phyloP scores from a whole-genome alignment of 2,888 invertebrate species.

The Teinopalpus imperialis region DNA sequence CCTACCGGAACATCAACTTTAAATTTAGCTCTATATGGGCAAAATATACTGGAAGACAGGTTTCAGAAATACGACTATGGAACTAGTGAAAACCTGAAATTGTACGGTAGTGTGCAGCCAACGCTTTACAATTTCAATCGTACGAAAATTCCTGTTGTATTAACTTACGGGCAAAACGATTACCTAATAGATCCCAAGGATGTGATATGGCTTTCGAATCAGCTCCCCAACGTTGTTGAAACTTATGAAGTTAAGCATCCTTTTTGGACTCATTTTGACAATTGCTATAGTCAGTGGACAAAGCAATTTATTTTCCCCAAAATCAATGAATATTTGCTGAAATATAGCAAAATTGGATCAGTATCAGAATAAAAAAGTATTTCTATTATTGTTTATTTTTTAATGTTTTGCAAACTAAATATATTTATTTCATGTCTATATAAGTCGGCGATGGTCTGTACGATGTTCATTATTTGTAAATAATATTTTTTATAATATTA shows the following conservation, averaged over 20 bases:
- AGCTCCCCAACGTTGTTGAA: conserved; percentile 41
- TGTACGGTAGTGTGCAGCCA: conserved; percentile 40
- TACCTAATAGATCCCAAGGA: conserved; percentile 41
- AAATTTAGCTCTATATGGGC: conserved; percentile 43
- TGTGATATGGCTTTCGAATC: conserved; percentile 31
- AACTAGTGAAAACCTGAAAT: conserved; percentile 33
- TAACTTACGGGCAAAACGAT: conserved; percentile 46
- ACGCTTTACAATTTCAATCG: conserved; percentile 46
- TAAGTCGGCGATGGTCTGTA: too few species aligned
- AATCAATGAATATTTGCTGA: conserved; percentile 1
- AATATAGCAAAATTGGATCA: conserved; percentile 4
- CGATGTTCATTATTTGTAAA: too few species aligned
- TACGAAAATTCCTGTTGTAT: conserved; percentile 39
- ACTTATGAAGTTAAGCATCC: conserved; percentile 13
- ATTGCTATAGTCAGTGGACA: conserved; percentile 31
- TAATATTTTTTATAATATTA: too few species aligned
- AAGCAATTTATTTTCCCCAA: conserved; percentile 5
- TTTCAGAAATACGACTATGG: conserved; percentile 52
- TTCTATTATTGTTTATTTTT: too few species aligned
- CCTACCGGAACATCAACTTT: conserved; percentile 48
- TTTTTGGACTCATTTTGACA: conserved; percentile 46
- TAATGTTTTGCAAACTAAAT: too few species aligned
- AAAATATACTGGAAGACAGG: conserved; percentile 33
- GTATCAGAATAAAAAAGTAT: too few species aligned
- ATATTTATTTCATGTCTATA: too few species aligned